These are phyloP conservation scores for Latheticus oryzae DNA, from an alignment of 2,888 invertebrate species.

Conservation along the genomic window DNA sequence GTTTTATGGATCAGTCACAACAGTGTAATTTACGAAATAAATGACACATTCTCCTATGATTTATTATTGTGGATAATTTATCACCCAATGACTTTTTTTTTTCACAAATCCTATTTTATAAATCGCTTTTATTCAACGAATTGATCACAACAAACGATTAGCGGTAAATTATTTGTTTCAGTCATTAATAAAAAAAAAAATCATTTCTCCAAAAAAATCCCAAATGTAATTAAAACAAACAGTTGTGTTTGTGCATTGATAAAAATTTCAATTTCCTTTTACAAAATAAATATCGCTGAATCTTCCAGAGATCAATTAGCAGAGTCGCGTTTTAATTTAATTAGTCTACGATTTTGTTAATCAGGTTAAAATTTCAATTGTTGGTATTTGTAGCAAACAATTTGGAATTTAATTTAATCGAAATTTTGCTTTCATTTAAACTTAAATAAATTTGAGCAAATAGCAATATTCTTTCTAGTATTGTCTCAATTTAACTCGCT, in stretches of 20 bases:
- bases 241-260: slow-evolving; percentile 17
- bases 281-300: too few relatives aligned
- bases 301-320: slow-evolving; percentile 9
- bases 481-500: slow-evolving; percentile 6
- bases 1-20: slow-evolving; percentile 22
- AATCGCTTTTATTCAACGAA: slow-evolving; percentile 32
- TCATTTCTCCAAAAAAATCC: too few relatives aligned
- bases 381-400: slow-evolving; percentile 13
- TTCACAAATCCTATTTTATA: slow-evolving; percentile 31
- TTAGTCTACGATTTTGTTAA: slow-evolving; percentile 10
- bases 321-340: slow-evolving; percentile 8
- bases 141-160: slow-evolving; percentile 23
- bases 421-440: too few relatives aligned
- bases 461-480: slow-evolving; percentile 1
- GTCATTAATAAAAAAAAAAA: too few relatives aligned
- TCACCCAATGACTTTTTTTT: slow-evolving; percentile 26
- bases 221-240: too few relatives aligned
- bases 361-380: slow-evolving; percentile 11
- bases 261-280: slow-evolving; percentile 15
- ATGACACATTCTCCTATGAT: slow-evolving; percentile 27
- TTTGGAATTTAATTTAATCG: slow-evolving; percentile 10
- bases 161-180: slow-evolving; percentile 26
- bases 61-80: slow-evolving; percentile 28
- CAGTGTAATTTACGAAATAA: slow-evolving; percentile 33
- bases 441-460: slow-evolving; percentile 2